These are phyloP conservation scores for Spongia lamella DNA, from an alignment of 37 sponge, comb jelly and placozoan species.

Conservation along the genomic window DNA sequence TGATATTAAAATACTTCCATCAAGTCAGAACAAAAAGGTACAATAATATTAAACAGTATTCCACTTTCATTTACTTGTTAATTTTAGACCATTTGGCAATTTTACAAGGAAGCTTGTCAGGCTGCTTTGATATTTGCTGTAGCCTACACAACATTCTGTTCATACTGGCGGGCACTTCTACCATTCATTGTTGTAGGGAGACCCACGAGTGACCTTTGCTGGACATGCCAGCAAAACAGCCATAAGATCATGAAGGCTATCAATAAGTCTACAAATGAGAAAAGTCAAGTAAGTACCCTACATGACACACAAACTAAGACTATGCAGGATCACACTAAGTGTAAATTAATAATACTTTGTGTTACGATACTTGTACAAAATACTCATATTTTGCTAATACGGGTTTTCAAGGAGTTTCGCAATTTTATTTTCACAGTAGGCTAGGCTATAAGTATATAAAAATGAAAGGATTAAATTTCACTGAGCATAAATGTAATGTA, in stretches of 20 bases:
- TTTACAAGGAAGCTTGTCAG: constrained; percentile 15
- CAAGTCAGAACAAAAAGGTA: constrained; percentile 27
- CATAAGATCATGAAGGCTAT: constrained; percentile 29
- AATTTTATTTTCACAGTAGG: no score
- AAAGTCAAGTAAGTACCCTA: constrained; percentile 15
- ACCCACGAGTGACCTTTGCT: constrained; percentile 61
- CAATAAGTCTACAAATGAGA: no score
- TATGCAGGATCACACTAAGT: not conserved
- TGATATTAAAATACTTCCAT: constrained; percentile 58
- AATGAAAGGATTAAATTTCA: no score
- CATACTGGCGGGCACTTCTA: constrained; percentile 33
- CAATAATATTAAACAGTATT: not conserved
- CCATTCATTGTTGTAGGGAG: constrained; percentile 46
- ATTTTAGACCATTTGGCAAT: constrained; percentile 23
- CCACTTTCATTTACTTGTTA: no score
- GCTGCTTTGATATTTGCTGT: no score
- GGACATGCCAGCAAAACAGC: constrained; percentile 63
- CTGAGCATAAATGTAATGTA: no score
- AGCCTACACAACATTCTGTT: constrained; percentile 19
- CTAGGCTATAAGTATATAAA: no score
- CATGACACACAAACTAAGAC: no score
- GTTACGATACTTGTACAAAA: no score
- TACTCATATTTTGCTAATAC: no score
- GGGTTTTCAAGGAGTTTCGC: no score
- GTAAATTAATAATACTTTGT: no score